Base-by-base conservation (phyloP, 2,113 vertebrate species). In the Ascaphus truei region DNA sequence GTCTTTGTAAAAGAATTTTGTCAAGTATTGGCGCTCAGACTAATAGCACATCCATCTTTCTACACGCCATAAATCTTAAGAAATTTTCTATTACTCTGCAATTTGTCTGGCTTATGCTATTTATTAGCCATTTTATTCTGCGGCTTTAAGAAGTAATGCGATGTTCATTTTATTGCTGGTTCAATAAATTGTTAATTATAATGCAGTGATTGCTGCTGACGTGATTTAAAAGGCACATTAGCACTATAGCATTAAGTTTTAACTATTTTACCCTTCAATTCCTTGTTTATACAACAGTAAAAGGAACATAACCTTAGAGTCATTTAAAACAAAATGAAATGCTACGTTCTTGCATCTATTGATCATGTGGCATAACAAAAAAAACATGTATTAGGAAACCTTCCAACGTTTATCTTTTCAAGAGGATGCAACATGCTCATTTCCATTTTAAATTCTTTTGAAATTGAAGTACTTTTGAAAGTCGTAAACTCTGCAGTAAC, bases 101-200 rank as follows among this genome's bases (percentile, higher is more conserved):
- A 93, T 93, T 93, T 91, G 90, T 92, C 91, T 90, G 90, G 87
- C 90, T 91, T 90, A 91, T 89, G 88, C 90, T 92, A 92, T 91
- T 92, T 92, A 91, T 92, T 92, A 91, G 89, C 88, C 88, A 88
- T 92, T 91, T 92, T 92, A 92, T 91, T 90, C 90, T 90, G 86
- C 89, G 91, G 88, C 91, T 92, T 91, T 91, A 90, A 91, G 89
- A 91, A 93, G 88, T 90, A 90, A 92, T 91, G 88, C 90, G 90
- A 91, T 90, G 88, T 92, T 93, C 88, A 91, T 91, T 91, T 91
- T 92, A 92, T 92, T 92, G 90, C 91, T 91, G 89, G 91, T 92
- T 92, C 91, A 92, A 92, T 92, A 92, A 92, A 92, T 92, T 92
- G 91, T 92, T 92, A 92, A 92, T 92, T 92, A 92, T 92, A 92